Evolutionary conservation across 2,888 invertebrate genomes (phyloP).

Genomic region (Machimus atricapillus): DNA sequence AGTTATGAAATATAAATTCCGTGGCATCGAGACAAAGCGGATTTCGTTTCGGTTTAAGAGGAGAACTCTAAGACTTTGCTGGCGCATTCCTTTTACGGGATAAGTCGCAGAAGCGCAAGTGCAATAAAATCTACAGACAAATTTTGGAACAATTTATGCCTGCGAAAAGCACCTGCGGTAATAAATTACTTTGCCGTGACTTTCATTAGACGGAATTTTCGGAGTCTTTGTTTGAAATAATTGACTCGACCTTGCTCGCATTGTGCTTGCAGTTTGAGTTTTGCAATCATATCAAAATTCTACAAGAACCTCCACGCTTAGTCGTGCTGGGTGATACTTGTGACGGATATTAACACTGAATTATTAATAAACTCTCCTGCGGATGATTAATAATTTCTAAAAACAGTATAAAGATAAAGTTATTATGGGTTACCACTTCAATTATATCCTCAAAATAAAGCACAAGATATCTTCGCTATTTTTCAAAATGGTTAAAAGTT

Average conservation of each 20-base stretch:
- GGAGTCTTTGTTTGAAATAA: neutral
- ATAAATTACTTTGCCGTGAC: neutral
- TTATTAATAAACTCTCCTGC: neutral
- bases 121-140: slow-evolving; percentile 19
- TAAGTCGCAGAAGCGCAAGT: neutral
- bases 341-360: neutral
- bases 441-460: too few species aligned
- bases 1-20: slow-evolving; percentile 37
- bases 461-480: too few species aligned
- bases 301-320: neutral
- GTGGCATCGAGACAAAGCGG: slow-evolving; percentile 10
- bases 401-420: neutral
- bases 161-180: slow-evolving; percentile 11
- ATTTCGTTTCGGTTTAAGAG: neutral
- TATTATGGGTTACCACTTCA: neutral
- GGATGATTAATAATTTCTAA: neutral
- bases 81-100: neutral
- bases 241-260: neutral
- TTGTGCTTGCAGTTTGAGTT: neutral
- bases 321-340: neutral
- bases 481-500: too few species aligned
- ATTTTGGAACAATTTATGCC: slow-evolving; percentile 2
- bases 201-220: slow-evolving; percentile 7
- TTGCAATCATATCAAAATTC: neutral
- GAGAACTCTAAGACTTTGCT: neutral